phyloP scores from a whole-genome alignment of 2,113 vertebrate genomes.

The Stercorarius parasiticus region DNA sequence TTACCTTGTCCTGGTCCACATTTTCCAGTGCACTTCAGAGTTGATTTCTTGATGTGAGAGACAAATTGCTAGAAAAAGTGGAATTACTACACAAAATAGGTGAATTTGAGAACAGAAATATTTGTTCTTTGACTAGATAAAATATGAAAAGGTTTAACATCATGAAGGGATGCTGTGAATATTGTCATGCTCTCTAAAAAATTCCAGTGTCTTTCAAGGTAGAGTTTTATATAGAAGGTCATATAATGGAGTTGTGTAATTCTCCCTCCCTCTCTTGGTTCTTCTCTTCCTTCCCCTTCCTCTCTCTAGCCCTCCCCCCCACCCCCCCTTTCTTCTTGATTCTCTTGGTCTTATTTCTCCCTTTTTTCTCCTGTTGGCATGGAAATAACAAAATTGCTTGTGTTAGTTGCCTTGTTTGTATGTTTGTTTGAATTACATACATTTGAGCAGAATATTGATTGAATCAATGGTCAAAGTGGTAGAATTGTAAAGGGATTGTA shows the following conservation, averaged over 20 bases:
- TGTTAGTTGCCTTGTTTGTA: neutral
- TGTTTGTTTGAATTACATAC: neutral
- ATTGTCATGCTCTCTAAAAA: neutral
- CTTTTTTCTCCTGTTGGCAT: neutral
- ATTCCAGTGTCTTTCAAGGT: neutral
- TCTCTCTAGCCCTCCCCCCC: too few species aligned
- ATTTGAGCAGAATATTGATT: neutral
- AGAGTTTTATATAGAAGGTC: neutral
- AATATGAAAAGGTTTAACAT: neutral
- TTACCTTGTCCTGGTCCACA: neutral
- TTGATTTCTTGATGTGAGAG: neutral
- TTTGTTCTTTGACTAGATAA: neutral
- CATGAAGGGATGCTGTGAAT: neutral
- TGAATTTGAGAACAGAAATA: neutral
- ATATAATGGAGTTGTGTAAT: neutral
- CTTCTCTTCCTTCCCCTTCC: accelerated
- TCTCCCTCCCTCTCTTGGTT: neutral
- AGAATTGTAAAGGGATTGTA: neutral
- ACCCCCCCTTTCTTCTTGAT: neutral
- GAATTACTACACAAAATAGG: neutral
- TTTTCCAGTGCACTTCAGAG: accelerated
- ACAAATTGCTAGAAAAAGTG: neutral
- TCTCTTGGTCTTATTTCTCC: neutral
- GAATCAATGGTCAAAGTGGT: neutral
- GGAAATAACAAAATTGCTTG: neutral